These are phyloP conservation scores for Tanypteryx hageni DNA, from an alignment of 2,888 invertebrate species.

Conservation along the genomic window DNA sequence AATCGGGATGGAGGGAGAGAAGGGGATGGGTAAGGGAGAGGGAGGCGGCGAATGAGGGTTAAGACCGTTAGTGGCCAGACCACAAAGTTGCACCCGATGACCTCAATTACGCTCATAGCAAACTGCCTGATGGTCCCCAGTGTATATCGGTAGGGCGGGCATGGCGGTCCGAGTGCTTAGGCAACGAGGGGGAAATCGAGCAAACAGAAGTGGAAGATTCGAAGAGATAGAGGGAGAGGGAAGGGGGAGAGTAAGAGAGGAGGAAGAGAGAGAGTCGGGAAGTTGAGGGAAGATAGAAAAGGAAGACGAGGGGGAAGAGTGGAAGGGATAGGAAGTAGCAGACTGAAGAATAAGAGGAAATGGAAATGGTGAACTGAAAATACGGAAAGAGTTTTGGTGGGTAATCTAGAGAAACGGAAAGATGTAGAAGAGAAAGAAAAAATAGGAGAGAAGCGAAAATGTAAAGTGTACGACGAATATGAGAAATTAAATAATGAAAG, in stretches of 20 bases:
- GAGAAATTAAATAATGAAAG: no score
- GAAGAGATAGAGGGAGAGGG: background rate
- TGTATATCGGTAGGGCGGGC: conserved; percentile 16
- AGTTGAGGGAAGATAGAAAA: background rate
- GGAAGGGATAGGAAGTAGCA: no score
- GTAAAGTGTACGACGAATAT: no score
- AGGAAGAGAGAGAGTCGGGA: background rate
- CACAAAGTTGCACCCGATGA: conserved; percentile 62
- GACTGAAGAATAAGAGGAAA: no score
- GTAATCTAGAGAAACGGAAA: no score
- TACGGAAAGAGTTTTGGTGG: no score
- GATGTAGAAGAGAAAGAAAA: no score
- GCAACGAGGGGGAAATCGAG: conserved; percentile 30
- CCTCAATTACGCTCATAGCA: conserved; percentile 63
- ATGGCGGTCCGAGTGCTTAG: conserved; percentile 15
- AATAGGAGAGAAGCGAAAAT: no score
- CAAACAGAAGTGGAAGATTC: background rate
- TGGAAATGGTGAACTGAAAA: no score
- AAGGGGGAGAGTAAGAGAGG: background rate
- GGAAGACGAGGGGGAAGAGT: background rate
- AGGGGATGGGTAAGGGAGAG: background rate
- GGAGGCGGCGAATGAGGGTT: conserved; percentile 54
- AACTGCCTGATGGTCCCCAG: conserved; percentile 56
- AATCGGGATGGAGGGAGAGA: background rate
- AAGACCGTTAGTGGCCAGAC: conserved; percentile 62